Conservation (phyloP, 2,888 invertebrate genomes). For the Penaeus monodon region DNA sequence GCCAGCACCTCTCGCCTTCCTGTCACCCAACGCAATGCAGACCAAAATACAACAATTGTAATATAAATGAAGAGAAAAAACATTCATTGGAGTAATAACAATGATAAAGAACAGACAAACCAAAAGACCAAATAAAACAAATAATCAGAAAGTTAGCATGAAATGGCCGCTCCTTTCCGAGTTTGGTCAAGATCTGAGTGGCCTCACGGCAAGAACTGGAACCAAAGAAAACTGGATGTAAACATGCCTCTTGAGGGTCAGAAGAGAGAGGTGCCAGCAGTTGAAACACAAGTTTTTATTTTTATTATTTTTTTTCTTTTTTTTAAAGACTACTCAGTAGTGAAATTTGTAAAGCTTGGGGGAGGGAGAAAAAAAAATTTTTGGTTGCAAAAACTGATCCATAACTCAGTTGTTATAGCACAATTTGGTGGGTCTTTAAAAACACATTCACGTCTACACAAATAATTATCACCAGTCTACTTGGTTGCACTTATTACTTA, state of each 20-base stretch:
- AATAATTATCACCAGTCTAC: slow-evolving; percentile 59
- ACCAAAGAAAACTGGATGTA: slow-evolving; percentile 32
- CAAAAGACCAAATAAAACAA: no score
- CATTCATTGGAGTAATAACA: no score
- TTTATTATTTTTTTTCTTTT: no score
- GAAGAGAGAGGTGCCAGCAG: slow-evolving; percentile 59
- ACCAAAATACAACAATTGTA: slow-evolving; percentile 8
- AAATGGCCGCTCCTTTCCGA: slow-evolving; percentile 20
- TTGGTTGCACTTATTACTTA: slow-evolving; percentile 62
- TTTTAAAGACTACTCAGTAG: slow-evolving; percentile 50
- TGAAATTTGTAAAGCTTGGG: slow-evolving; percentile 57
- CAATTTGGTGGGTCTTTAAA: slow-evolving; percentile 57
- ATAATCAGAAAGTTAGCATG: not conserved
- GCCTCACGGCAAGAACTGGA: slow-evolving; percentile 2
- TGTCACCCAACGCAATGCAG: slow-evolving; percentile 46
- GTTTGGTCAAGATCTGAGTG: not conserved
- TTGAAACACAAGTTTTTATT: slow-evolving; percentile 36
- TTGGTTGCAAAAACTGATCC: slow-evolving; percentile 59
- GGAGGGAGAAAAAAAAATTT: slow-evolving; percentile 9
- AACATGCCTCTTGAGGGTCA: slow-evolving; percentile 34
- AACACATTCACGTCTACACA: slow-evolving; percentile 57
- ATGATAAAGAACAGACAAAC: no score
- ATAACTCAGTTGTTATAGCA: slow-evolving; percentile 59
- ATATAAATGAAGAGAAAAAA: no score
- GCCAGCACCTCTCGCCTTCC: slow-evolving; percentile 57